Evolutionary conservation across 2,113 vertebrate genomes (phyloP).

Genomic region (Gavialis gangeticus): DNA sequence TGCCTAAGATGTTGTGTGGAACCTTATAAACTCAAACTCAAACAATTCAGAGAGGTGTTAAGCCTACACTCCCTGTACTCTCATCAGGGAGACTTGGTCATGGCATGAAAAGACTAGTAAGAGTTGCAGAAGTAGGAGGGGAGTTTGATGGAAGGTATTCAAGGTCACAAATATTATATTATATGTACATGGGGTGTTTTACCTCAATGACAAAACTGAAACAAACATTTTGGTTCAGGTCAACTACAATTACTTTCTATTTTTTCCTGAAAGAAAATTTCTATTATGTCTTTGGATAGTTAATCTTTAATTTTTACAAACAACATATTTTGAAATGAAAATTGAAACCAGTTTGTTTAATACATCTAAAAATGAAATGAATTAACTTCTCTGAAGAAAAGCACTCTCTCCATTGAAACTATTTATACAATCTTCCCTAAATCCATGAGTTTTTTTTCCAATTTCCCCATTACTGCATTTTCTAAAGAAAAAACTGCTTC

Average conservation of each 20-base stretch:
- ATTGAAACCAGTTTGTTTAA: neutral
- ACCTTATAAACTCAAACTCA: no score
- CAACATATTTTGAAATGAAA: neutral
- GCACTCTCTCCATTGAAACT: neutral
- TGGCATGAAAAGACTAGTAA: neutral
- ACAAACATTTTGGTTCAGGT: no score
- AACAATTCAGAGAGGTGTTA: no score
- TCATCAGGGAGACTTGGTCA: neutral
- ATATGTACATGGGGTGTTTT: no score
- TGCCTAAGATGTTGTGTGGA: no score
- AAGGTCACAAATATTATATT: neutral
- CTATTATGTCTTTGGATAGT: no score
- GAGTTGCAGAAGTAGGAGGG: neutral
- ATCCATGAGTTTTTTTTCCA: neutral
- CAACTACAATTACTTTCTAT: no score
- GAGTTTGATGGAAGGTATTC: neutral
- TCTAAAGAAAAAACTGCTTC: neutral
- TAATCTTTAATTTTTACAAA: no score
- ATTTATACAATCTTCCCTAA: fast-evolving
- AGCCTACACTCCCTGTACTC: no score
- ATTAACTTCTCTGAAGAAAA: neutral
- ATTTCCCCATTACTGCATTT: neutral
- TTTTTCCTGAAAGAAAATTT: no score
- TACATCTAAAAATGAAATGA: neutral
- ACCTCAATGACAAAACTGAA: no score